Evolutionary conservation across 2,797 vertebrate genomes (phyloP), one percentile per base, ranked within the genome.

Genomic region (Remorina albescens): DNA sequence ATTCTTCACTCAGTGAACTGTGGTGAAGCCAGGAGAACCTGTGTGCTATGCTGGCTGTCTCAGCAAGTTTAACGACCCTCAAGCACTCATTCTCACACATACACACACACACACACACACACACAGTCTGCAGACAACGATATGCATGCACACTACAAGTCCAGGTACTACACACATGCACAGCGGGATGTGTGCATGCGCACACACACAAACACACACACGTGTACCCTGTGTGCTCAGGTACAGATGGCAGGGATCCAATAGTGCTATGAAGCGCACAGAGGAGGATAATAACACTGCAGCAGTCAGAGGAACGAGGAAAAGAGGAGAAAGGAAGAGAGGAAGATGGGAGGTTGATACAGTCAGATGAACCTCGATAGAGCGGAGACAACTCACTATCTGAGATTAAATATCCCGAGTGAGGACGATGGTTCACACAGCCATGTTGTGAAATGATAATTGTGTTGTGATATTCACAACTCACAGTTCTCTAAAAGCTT

Each of bases 1-100:
- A 90, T 92, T 78, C 86, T 76, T 92, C 87, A 89, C 75, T 64
- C 86, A 81, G 74, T 89, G 88, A 91, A 86, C 84, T 87, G 87
- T 81, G 78, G 78, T 85, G 76, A 78, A 85, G 74, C 83, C 67
- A 36, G 71, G 57, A 85, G 80, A 86, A 87, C 79, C 82, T 74
- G 83, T 71, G 71, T 25, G 83, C 83, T 80, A 73, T 80, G 76
- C 78, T 21, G 82, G 67, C 85, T 88, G 85, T 77, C 86, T 86
- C 86, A 87, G 85, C 86, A 87, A 84, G 77, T 91, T 87, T 91
- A 89, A 88, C 74, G 78, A 87, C 76, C 87, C 81, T 64, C 70
- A 74, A 76, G 84, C 50, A 68, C 75, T n/a, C 75, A n/a, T 77
- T 32, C 57, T 13, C 66, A 66, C 58, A 30, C 63, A 64, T n/a